Conservation (phyloP, 2,797 vertebrate genomes). For the Gobio occitaniae region DNA sequence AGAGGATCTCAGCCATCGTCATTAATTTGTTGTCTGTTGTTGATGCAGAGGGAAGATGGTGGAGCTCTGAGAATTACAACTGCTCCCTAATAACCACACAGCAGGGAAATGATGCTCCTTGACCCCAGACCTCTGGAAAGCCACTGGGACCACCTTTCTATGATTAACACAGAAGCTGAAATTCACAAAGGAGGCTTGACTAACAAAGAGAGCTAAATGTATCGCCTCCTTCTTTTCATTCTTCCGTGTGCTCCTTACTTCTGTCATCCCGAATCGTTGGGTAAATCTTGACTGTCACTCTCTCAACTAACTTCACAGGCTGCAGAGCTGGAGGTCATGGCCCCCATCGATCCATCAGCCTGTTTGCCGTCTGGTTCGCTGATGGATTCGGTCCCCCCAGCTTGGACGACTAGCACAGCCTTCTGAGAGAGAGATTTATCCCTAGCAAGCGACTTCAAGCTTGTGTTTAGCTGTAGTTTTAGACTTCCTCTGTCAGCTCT, state of each 20-base stretch:
- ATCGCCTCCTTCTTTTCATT: conserved; percentile 35
- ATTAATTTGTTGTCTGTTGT: conserved; percentile 61
- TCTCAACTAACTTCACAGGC: conserved; percentile 48
- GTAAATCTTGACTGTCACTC: conserved; percentile 62
- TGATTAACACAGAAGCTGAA: conserved; percentile 59
- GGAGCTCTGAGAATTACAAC: conserved; percentile 52
- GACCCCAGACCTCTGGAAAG: conserved; percentile 52
- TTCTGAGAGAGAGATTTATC: conserved; percentile 38
- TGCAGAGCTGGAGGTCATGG: conserved; percentile 60
- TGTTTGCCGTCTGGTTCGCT: conserved; percentile 58
- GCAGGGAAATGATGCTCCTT: conserved; percentile 40
- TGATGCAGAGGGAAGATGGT: conserved; percentile 28
- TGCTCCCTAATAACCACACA: conserved; percentile 57
- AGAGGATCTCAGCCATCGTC: conserved; percentile 55
- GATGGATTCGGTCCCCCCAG: conserved; percentile 58
- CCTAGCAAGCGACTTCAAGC: conserved; percentile 3
- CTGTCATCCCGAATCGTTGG: conserved; percentile 62
- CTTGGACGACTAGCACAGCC: conserved; percentile 33
- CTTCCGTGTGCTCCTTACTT: conserved; percentile 31
- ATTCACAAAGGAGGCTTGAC: conserved; percentile 26
- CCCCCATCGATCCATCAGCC: conserved; percentile 66
- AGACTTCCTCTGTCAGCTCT: conserved; percentile 29
- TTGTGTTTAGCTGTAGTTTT: conserved; percentile 17
- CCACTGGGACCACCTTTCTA: conserved; percentile 54
- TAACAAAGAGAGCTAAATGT: conserved; percentile 42